These are phyloP conservation scores for Amphimallon solstitiale DNA, from an alignment of 2,888 invertebrate genomes.

Conservation along the genomic window DNA sequence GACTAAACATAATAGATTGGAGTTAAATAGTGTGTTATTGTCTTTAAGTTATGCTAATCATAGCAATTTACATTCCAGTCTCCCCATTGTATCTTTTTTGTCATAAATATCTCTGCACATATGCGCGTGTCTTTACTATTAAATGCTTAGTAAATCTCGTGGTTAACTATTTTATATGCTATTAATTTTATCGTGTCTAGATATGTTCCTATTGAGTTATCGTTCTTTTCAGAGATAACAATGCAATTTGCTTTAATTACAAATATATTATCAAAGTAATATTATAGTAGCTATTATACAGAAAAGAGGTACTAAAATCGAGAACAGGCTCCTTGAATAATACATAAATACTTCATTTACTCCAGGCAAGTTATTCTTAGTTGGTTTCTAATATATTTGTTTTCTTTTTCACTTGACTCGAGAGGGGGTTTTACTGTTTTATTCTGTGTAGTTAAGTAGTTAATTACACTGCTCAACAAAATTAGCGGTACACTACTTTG, in stretches of 20 bases:
- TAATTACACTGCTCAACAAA: too few relatives aligned
- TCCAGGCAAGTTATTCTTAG: too few relatives aligned
- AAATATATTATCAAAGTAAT: too few relatives aligned
- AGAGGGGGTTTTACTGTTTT: too few relatives aligned
- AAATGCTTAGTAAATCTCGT: background rate
- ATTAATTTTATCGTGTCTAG: conserved; percentile 11
- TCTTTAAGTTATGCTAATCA: conserved; percentile 23
- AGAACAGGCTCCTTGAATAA: too few relatives aligned
- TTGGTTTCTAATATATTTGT: too few relatives aligned
- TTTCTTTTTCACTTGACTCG: too few relatives aligned
- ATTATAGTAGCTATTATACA: too few relatives aligned
- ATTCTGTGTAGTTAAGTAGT: too few relatives aligned
- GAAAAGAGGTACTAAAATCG: too few relatives aligned
- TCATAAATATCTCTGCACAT: conserved; percentile 14
- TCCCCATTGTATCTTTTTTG: conserved; percentile 6
- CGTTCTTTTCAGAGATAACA: background rate
- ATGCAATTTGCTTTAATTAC: background rate
- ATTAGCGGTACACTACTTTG: too few relatives aligned
- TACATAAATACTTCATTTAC: too few relatives aligned
- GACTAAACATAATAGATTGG: conserved; percentile 17
- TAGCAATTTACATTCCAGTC: conserved; percentile 11
- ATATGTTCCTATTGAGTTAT: background rate
- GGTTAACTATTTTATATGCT: background rate
- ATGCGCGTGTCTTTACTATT: conserved; percentile 2
- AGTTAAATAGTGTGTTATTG: conserved; percentile 14